Conservation (phyloP, 2,113 vertebrate genomes). For the Cynopterus brachyotis region DNA sequence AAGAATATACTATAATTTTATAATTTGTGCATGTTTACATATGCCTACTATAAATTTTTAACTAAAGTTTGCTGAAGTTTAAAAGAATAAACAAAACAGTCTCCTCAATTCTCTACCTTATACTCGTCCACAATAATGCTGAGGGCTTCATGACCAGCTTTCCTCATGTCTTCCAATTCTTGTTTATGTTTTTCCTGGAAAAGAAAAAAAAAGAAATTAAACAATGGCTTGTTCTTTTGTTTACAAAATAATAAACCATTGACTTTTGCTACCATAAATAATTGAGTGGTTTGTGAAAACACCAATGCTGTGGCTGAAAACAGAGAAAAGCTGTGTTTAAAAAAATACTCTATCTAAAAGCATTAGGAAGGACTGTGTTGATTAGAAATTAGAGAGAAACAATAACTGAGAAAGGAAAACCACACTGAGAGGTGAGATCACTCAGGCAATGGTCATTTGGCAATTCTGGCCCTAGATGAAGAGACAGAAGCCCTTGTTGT, state of each 20-base stretch:
- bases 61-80: neutral
- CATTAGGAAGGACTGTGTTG: neutral
- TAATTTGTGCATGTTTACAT: neutral
- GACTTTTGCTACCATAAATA: neutral
- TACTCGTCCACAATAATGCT: slow-evolving; percentile 90
- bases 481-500: neutral
- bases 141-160: slow-evolving; percentile 87
- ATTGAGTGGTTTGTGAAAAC: neutral
- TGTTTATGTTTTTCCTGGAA: slow-evolving; percentile 86
- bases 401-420: neutral
- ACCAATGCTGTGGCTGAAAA: neutral
- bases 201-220: slow-evolving; percentile 62
- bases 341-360: neutral
- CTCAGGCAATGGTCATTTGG: neutral
- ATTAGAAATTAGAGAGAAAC: neutral
- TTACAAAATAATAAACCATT: neutral
- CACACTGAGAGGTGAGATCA: neutral
- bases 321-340: neutral
- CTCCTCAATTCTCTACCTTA: slow-evolving; percentile 80
- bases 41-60: neutral
- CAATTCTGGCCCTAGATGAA: neutral
- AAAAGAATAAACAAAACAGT: neutral
- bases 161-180: slow-evolving; percentile 87
- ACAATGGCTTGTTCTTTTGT: neutral
- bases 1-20: neutral